Conservation (phyloP, 2,888 invertebrate species). For the Elysia crispata region DNA sequence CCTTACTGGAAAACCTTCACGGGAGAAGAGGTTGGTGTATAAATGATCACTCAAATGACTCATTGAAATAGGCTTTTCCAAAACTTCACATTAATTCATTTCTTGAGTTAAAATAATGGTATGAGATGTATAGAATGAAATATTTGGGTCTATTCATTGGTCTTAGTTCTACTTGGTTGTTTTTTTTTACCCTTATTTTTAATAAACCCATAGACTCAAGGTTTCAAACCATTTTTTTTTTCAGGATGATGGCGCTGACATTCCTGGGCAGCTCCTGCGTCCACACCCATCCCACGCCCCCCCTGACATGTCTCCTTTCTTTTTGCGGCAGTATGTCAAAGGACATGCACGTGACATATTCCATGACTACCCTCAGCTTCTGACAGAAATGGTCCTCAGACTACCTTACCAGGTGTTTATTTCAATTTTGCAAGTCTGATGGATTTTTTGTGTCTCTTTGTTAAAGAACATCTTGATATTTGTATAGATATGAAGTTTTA, state of each 20-base stretch:
- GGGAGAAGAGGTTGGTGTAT: constrained; percentile 74
- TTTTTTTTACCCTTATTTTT: too few species aligned
- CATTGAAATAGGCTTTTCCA: too few species aligned
- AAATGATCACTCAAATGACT: too few species aligned
- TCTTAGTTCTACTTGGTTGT: too few species aligned
- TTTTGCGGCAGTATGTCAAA: constrained; percentile 90
- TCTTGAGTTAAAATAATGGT: too few species aligned
- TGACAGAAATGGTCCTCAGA: constrained; percentile 95
- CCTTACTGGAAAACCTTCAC: constrained; percentile 75
- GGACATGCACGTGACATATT: constrained; percentile 94
- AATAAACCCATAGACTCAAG: too few species aligned
- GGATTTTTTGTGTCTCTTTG: too few species aligned
- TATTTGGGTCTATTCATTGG: too few species aligned
- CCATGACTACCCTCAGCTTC: constrained; percentile 93
- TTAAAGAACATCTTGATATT: too few species aligned
- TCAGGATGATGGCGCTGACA: constrained; percentile 67
- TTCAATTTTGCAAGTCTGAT: background rate
- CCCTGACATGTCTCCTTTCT: constrained; percentile 97
- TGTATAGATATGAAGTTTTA: too few species aligned
- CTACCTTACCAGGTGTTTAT: constrained; percentile 91
- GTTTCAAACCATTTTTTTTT: background rate
- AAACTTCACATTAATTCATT: too few species aligned
- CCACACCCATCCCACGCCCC: constrained; percentile 85
- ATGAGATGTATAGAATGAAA: too few species aligned
- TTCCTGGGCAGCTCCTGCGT: constrained; percentile 85